Evolutionary conservation across 2,113 vertebrate genomes (phyloP).

Genomic region (Prinia subflava): DNA sequence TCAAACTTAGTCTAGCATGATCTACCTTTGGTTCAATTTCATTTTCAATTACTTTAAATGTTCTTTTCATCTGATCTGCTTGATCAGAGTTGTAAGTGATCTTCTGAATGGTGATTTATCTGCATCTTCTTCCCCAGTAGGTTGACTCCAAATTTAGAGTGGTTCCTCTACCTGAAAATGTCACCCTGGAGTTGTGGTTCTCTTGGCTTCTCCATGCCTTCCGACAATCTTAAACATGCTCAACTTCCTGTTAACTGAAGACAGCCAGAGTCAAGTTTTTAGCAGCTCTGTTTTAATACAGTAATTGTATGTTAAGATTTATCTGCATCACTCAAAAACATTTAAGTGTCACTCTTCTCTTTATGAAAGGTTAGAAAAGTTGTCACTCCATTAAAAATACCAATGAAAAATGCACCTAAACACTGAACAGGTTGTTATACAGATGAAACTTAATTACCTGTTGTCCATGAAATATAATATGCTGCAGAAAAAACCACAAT

Average conservation of each 20-base stretch:
- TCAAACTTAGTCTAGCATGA: background rate
- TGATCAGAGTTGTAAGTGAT: background rate
- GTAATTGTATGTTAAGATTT: background rate
- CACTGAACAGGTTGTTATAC: background rate
- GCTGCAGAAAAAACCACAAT: background rate
- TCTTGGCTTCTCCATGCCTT: background rate
- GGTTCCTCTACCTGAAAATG: background rate
- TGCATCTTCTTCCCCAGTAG: background rate
- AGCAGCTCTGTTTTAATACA: background rate
- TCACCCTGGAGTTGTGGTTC: background rate
- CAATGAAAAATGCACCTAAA: constrained; percentile 9
- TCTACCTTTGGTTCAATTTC: background rate
- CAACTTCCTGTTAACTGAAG: background rate
- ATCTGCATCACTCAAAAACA: background rate
- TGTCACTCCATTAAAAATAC: background rate
- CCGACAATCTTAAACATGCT: background rate
- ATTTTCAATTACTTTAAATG: background rate
- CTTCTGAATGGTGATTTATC: background rate
- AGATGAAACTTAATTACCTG: constrained; percentile 41
- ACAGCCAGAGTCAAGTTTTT: background rate
- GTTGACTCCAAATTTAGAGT: background rate
- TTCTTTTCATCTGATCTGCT: background rate
- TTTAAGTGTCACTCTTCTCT: background rate
- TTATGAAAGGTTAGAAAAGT: constrained; percentile 4
- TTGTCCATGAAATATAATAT: constrained; percentile 13